Base-by-base conservation (phyloP, 2,888 invertebrate species). In the Biston stratarius region DNA sequence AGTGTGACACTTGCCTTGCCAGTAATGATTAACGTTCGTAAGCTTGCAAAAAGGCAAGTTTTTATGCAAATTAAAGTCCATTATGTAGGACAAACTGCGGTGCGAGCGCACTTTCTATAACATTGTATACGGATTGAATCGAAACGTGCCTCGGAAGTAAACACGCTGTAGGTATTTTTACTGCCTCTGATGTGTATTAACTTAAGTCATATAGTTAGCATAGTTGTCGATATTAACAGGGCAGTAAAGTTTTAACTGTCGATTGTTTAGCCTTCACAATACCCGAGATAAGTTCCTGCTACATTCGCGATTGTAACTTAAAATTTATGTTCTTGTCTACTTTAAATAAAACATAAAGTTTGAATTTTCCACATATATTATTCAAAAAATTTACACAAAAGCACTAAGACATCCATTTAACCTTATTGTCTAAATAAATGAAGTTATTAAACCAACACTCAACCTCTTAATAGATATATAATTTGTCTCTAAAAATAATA, bases 361-460 rank as follows among this genome's bases (percentile, higher is more conserved):
- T 74, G 80, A 84, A 80, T 93, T 93, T 92, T 89, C 85, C 93
- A 94, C 94, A 94, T 94, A 94, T 94, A 94, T 94, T 94, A 94
- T 91, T 92, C 92, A 94, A 94, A 94, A 92, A 94, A 92, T 90
- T 90, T 94, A 94, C 94, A 94, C 92, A 93, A 94, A 94, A 94
- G 94, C 94, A 94, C 94, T 94, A 94, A 92, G 92, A 94, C 94
- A 94, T 94, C 92, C 92, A 94, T 92, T 92, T 91, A 92, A 92
- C 86, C 94, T 94, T 94, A 94, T 90, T 88, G 90, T 92, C 94
- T 94, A 94, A 90, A 91, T 93, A 92, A 94, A 94, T 89, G 92
- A 92, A 92, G 86, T 86, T 60, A 90, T 88, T 88, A 92, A 91
- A 90, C 84, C 89, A 87, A 92, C 92, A 93, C 92, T 87, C 90